These are phyloP conservation scores for Psix sp. DNA, from an alignment of 1,140 invertebrate species.

Conservation along the genomic window DNA sequence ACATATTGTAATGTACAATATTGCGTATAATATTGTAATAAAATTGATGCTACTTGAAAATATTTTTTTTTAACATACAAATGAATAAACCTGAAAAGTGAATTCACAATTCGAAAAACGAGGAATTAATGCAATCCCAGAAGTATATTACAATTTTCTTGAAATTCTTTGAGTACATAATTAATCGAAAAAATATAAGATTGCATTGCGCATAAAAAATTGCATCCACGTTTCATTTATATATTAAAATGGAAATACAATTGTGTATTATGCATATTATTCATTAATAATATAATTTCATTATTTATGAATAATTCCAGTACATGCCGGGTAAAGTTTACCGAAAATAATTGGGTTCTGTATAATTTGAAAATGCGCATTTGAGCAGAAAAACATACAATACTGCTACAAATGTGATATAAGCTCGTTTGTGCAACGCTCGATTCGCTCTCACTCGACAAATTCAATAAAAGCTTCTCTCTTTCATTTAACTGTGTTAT, in stretches of 20 bases:
- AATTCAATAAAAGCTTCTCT: constrained; percentile 6
- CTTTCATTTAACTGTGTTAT: not conserved
- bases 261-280: constrained; percentile 8
- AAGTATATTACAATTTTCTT: constrained; percentile 15
- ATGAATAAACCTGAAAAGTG: no score
- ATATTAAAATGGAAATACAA: constrained; percentile 16
- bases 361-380: constrained; percentile 29
- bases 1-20: no score
- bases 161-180: constrained; percentile 6
- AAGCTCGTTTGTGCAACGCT: constrained; percentile 38
- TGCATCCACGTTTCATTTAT: no score
- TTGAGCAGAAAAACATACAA: constrained; percentile 44
- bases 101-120: no score
- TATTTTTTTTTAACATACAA: no score
- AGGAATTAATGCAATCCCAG: constrained; percentile 9
- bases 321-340: constrained; percentile 8
- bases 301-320: constrained; percentile 20
- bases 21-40: no score
- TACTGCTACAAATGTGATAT: constrained; percentile 29
- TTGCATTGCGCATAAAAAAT: constrained; percentile 18
- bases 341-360: constrained; percentile 26
- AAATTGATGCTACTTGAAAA: no score
- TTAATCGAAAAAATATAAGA: constrained; percentile 28
- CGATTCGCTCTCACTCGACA: constrained; percentile 7
- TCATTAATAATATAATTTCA: constrained; percentile 26